phyloP scores from a whole-genome alignment of 2,797 vertebrate species.

The Anguilla marmorata region DNA sequence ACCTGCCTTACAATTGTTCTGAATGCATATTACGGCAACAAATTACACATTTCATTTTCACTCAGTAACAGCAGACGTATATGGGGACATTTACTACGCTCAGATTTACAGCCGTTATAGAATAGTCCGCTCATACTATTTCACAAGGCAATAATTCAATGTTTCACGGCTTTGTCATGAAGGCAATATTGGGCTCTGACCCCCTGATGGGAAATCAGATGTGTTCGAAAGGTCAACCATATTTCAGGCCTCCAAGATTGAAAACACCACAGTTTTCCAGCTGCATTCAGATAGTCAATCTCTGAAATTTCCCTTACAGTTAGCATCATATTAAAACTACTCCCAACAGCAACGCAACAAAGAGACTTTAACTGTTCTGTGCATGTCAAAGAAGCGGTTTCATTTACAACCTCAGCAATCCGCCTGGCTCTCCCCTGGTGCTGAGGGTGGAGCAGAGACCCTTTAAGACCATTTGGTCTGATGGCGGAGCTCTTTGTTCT shows the following conservation, averaged over 20 bases:
- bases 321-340: background rate
- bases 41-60: background rate
- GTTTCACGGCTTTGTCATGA: background rate
- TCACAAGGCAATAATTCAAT: background rate
- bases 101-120: conserved; percentile 1
- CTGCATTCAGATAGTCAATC: background rate
- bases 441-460: background rate
- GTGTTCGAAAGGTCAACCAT: background rate
- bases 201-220: background rate
- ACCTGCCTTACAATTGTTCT: background rate
- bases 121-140: background rate
- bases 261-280: background rate
- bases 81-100: background rate
- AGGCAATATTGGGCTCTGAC: background rate
- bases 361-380: background rate
- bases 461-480: background rate
- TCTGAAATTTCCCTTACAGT: background rate
- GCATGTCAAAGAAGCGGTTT: background rate
- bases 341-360: background rate
- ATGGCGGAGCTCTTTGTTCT: background rate
- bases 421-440: background rate
- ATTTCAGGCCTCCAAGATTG: background rate
- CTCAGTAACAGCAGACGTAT: background rate
- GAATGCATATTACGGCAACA: background rate
- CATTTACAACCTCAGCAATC: background rate